Percentiles rank a stretch among this genome's conserved stretches.
Conservation (phyloP, 2,888 invertebrate genomes). For the Drosophila kuntzei region DNA sequence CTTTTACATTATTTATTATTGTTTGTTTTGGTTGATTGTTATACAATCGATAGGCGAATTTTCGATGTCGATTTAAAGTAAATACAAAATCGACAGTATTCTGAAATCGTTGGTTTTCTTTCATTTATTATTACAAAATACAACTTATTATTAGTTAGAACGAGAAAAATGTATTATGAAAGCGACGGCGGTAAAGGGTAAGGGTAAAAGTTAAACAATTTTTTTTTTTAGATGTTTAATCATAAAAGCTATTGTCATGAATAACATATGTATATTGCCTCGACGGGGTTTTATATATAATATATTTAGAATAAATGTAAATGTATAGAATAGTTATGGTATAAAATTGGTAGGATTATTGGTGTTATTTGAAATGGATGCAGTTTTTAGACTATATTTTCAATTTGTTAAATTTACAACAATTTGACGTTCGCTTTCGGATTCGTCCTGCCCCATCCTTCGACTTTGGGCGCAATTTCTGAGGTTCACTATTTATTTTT, state of each 20-base stretch:
- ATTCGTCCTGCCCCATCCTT: not conserved
- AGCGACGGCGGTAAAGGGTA: slow-evolving; percentile 38
- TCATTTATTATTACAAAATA: slow-evolving; percentile 71
- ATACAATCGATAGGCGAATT: slow-evolving; percentile 63
- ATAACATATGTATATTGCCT: slow-evolving; percentile 52
- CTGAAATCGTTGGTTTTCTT: slow-evolving; percentile 65
- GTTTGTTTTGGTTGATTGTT: slow-evolving; percentile 48
- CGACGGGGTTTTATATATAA: slow-evolving; percentile 37
- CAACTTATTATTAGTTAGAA: slow-evolving; percentile 74
- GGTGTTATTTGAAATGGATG: slow-evolving; percentile 56
- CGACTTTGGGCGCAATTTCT: slow-evolving; percentile 64
- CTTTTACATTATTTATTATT: slow-evolving; percentile 52
- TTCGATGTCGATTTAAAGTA: slow-evolving; percentile 27
- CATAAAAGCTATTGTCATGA: slow-evolving; percentile 71
- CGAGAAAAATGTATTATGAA: slow-evolving; percentile 62
- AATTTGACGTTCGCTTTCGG: slow-evolving; percentile 56
- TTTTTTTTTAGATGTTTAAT: slow-evolving; percentile 47
- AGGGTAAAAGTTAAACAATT: slow-evolving; percentile 19
- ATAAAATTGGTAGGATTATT: slow-evolving; percentile 59
- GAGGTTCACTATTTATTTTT: slow-evolving; percentile 67
- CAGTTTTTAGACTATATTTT: slow-evolving; percentile 66
- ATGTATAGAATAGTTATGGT: slow-evolving; percentile 39
- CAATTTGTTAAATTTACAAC: slow-evolving; percentile 70
- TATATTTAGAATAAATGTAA: slow-evolving; percentile 32
- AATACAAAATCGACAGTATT: slow-evolving; percentile 41